These are phyloP conservation scores for Lasiurus cinereus DNA, from an alignment of 2,113 vertebrate genomes.

Conservation along the genomic window DNA sequence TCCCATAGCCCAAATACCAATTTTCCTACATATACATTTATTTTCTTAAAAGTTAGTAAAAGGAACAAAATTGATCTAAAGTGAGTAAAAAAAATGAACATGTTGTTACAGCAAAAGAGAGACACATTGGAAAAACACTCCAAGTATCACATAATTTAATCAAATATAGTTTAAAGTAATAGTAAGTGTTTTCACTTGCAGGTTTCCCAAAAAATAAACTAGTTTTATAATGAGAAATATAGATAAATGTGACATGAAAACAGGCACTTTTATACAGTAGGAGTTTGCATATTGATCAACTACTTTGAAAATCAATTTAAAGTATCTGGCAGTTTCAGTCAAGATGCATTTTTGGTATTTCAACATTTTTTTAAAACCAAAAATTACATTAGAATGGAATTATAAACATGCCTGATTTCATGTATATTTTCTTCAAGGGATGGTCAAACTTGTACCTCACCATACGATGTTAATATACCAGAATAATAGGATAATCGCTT, in stretches of 20 bases:
- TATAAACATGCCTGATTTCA: background rate
- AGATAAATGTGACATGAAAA: background rate
- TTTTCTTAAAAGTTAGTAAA: background rate
- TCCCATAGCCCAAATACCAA: background rate
- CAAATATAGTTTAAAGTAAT: background rate
- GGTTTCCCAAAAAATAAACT: background rate
- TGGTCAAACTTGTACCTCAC: background rate
- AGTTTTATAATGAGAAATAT: background rate
- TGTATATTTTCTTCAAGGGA: background rate
- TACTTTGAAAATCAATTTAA: background rate
- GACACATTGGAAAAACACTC: background rate
- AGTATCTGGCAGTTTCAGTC: background rate
- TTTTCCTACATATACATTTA: background rate
- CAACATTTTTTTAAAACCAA: background rate
- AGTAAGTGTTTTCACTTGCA: background rate
- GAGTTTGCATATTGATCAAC: background rate
- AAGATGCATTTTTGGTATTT: background rate
- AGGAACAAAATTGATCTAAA: background rate
- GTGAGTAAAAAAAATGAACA: background rate
- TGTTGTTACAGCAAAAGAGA: background rate
- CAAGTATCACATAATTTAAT: background rate
- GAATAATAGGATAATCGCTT: too few relatives aligned
- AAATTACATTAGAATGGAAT: background rate
- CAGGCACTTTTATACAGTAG: background rate
- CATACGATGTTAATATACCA: background rate